Conservation (phyloP, 2,113 vertebrate species). For the Saccopteryx leptura region DNA sequence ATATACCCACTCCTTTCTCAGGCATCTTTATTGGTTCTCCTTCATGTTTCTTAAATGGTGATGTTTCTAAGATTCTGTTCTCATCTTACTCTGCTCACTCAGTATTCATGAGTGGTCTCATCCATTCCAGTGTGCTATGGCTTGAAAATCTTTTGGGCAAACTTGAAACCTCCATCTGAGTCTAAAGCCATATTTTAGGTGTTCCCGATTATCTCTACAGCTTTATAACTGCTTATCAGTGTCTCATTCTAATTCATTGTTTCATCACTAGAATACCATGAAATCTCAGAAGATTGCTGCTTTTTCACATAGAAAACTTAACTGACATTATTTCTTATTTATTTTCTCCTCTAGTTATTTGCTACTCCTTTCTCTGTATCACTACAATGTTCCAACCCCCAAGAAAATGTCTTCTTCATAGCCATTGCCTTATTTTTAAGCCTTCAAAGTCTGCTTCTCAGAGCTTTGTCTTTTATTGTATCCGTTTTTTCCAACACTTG, state of each 20-base stretch:
- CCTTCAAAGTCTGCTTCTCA: not conserved
- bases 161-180: not conserved
- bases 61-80: not conserved
- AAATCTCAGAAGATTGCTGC: not conserved
- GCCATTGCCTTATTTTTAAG: constrained; percentile 31
- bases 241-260: not conserved
- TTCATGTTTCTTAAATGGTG: not conserved
- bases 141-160: constrained; percentile 14
- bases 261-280: not conserved
- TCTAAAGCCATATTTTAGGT: constrained; percentile 24
- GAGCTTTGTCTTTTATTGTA: not conserved
- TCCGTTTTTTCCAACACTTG: not conserved
- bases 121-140: not conserved
- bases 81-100: not conserved
- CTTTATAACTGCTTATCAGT: not conserved
- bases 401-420: not conserved
- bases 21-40: not conserved
- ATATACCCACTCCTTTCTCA: not conserved
- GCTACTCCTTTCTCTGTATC: not conserved
- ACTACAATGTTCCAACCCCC: not conserved
- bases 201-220: not conserved
- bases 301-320: constrained; percentile 38
- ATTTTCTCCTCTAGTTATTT: not conserved
- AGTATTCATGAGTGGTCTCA: not conserved
- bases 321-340: not conserved